These are phyloP conservation scores for Antechinus stuartii DNA, from an alignment of 2,113 vertebrate species.

Conservation along the genomic window DNA sequence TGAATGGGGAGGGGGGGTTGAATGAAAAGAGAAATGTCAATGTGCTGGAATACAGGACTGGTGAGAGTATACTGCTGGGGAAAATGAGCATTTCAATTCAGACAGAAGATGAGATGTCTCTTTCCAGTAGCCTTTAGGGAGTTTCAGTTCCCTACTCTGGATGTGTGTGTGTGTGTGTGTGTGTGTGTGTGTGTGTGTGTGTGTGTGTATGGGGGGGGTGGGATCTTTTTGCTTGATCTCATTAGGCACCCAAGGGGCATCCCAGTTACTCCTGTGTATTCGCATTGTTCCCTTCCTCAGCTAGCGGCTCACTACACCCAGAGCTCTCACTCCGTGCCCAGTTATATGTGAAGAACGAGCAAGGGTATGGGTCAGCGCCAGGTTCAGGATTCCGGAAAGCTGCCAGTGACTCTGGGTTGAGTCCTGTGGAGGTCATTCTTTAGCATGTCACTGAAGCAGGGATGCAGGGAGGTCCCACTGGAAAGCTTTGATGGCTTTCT, in stretches of 20 bases:
- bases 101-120: constrained; percentile 40
- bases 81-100: constrained; percentile 44
- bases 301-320: background rate
- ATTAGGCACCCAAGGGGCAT: background rate
- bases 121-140: constrained; percentile 40
- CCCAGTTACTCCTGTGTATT: background rate
- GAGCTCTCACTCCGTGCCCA: constrained; percentile 36
- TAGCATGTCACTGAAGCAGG: background rate
- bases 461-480: background rate
- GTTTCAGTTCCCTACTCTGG: constrained; percentile 51
- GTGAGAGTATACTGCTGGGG: constrained; percentile 58
- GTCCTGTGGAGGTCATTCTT: constrained; percentile 4
- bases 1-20: constrained; percentile 28
- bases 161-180: constrained; percentile 45
- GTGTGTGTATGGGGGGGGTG: background rate
- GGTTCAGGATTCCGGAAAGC: background rate
- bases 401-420: constrained; percentile 28
- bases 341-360: constrained; percentile 19
- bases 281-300: constrained; percentile 17
- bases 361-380: background rate
- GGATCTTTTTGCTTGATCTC: background rate
- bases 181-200: background rate
- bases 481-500: background rate
- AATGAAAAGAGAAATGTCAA: constrained; percentile 69
- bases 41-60: constrained; percentile 62